phyloP scores from a whole-genome alignment of 1,140 invertebrate species.

The Drosophila baimaii region DNA sequence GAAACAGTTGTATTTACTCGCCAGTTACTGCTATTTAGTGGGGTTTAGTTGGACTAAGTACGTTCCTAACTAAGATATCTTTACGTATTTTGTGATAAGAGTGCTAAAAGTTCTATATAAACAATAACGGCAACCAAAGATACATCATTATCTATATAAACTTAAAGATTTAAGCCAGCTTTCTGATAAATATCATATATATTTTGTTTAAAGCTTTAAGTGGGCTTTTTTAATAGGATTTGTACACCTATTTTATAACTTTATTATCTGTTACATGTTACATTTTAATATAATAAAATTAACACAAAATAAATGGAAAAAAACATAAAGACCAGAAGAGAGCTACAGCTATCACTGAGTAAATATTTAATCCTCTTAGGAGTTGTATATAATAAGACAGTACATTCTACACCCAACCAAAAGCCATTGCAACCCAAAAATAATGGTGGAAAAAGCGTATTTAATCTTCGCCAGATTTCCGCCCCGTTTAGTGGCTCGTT shows the following conservation, averaged over 20 bases:
- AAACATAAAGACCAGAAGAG: background rate
- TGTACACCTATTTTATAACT: too few relatives aligned
- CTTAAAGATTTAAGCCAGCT: background rate
- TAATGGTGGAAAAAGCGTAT: slow-evolving; percentile 34
- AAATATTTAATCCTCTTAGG: background rate
- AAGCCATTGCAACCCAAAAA: slow-evolving; percentile 2
- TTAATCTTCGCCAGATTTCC: slow-evolving; percentile 42
- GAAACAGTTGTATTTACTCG: background rate
- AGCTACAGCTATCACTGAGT: too few relatives aligned
- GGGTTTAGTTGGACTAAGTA: background rate
- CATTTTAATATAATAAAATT: background rate
- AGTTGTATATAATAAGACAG: background rate
- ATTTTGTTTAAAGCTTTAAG: too few relatives aligned
- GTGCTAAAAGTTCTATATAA: background rate
- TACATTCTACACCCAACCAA: background rate
- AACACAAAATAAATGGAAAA: background rate
- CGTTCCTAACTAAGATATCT: background rate
- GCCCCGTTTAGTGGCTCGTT: slow-evolving; percentile 34
- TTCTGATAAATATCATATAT: too few relatives aligned
- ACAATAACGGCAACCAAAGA: too few relatives aligned
- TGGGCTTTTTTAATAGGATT: too few relatives aligned
- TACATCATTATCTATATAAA: background rate
- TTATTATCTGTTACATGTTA: too few relatives aligned
- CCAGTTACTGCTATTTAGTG: background rate
- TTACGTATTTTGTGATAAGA: background rate